Conservation (phyloP, 1,140 invertebrate genomes). For the Lordiphosa stackelbergi region DNA sequence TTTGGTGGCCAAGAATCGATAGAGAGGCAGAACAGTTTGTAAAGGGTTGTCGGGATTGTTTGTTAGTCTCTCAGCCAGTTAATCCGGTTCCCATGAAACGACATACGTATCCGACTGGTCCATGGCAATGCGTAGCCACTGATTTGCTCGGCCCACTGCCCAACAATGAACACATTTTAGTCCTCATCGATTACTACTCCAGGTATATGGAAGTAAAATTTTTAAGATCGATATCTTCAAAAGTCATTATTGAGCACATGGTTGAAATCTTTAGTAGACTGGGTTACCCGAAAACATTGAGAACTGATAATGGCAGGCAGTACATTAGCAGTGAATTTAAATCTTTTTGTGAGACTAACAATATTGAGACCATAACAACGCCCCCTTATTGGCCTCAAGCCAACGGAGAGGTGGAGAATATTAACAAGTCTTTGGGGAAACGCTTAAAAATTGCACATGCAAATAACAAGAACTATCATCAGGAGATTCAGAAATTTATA, state of each 20-base stretch:
- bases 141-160: constrained; percentile 68
- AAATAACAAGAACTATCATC: constrained; percentile 12
- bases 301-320: too few species aligned
- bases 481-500: constrained; percentile 32
- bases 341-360: constrained; percentile 20
- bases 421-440: constrained; percentile 26
- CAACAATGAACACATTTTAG: constrained; percentile 49
- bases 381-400: constrained; percentile 45
- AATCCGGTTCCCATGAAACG: too few species aligned
- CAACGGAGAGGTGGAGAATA: constrained; percentile 47
- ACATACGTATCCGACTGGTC: constrained; percentile 38
- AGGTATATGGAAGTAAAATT: constrained; percentile 26
- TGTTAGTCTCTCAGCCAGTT: too few species aligned
- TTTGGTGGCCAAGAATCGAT: constrained; percentile 2
- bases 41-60: too few species aligned
- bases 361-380: too few species aligned
- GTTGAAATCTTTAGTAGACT: constrained; percentile 8
- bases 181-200: constrained; percentile 45
- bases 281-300: not conserved
- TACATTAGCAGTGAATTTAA: too few species aligned
- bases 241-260: too few species aligned
- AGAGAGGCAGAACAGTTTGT: not conserved
- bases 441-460: constrained; percentile 19
- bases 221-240: constrained; percentile 13
- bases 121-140: constrained; percentile 67